These are phyloP conservation scores for Chloropsis cyanopogon DNA, from an alignment of 2,113 vertebrate genomes.

Conservation along the genomic window DNA sequence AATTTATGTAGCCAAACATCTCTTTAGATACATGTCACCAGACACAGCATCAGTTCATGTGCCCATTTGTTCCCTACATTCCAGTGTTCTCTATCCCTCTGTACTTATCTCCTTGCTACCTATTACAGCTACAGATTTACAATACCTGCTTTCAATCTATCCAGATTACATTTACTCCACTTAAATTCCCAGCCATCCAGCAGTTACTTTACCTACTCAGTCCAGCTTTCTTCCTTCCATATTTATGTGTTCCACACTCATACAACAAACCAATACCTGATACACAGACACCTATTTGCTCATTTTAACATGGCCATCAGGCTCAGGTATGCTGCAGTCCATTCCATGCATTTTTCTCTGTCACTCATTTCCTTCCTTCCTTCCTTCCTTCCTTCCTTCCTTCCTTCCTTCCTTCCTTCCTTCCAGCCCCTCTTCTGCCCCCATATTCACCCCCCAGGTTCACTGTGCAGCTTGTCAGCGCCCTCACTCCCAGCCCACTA, in stretches of 20 bases:
- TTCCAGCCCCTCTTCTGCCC: background rate
- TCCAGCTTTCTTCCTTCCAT: background rate
- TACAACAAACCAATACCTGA: background rate
- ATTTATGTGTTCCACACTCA: background rate
- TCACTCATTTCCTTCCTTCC: background rate
- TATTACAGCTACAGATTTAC: background rate
- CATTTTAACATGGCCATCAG: background rate
- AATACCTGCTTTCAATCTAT: background rate
- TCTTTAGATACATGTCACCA: background rate
- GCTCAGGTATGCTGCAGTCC: background rate
- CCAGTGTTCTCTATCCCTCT: background rate
- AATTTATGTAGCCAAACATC: background rate
- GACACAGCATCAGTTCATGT: background rate
- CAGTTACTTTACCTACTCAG: background rate
- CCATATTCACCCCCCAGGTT: background rate
- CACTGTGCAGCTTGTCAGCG: rapidly evolving
- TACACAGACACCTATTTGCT: background rate
- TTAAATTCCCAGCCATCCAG: background rate
- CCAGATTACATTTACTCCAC: background rate
- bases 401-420: no score
- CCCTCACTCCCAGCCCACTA: background rate
- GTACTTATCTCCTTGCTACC: background rate
- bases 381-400: background rate
- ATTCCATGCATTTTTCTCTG: background rate
- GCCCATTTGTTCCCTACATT: background rate